Evolutionary conservation across 2,797 vertebrate genomes (phyloP).

Genomic region (Erithacus rubecula): DNA sequence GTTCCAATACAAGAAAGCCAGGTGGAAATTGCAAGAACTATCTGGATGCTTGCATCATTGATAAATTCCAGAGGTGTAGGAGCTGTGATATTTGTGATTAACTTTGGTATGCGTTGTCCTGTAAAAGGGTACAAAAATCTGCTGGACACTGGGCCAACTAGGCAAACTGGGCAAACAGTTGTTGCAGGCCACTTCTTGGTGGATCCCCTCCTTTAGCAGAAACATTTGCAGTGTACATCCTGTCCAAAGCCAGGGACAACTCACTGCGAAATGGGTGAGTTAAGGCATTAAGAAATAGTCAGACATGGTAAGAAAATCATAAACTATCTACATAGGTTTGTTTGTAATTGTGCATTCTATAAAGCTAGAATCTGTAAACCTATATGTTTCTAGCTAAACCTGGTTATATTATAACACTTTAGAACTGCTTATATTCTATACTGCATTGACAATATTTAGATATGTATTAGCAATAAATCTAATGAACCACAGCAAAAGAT

Average conservation of each 20-base stretch:
- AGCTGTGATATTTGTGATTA: background rate
- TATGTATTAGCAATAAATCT: background rate
- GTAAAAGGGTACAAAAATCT: background rate
- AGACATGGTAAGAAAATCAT: background rate
- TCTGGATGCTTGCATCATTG: accelerated
- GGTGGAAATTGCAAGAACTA: background rate
- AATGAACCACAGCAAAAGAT: background rate
- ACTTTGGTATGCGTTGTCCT: background rate
- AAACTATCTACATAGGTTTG: background rate
- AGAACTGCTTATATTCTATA: background rate
- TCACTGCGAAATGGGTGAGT: background rate
- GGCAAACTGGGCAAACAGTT: background rate
- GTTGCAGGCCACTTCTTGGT: background rate
- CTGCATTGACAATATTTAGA: background rate
- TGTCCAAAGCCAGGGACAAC: background rate
- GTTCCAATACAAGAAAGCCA: background rate
- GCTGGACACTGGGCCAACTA: too few species aligned
- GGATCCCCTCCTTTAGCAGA: background rate
- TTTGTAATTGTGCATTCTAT: background rate
- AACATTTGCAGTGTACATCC: background rate
- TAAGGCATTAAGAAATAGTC: background rate
- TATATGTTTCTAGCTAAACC: background rate
- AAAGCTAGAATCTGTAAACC: background rate
- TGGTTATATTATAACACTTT: background rate
- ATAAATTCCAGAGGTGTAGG: background rate